These are phyloP conservation scores for Arge pagana DNA, from an alignment of 2,888 invertebrate species.

Conservation along the genomic window DNA sequence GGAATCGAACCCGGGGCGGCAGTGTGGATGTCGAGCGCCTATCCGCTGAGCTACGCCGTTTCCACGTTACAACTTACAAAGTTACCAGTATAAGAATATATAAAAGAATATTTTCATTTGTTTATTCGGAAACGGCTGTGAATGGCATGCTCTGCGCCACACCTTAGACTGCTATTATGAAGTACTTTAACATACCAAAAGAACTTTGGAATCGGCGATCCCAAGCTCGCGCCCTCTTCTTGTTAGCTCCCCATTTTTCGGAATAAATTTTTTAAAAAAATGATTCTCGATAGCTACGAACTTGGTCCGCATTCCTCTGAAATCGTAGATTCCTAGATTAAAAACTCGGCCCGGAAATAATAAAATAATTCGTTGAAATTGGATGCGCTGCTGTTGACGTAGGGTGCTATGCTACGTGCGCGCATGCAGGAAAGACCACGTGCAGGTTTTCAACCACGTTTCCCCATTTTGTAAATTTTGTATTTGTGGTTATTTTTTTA, in stretches of 20 bases:
- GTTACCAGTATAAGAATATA: too few species aligned
- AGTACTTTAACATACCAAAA: too few species aligned
- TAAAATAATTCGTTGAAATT: conserved; percentile 1
- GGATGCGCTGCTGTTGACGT: conserved; percentile 3
- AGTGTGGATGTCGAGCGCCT: too few species aligned
- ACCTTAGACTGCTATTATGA: too few species aligned
- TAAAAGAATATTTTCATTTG: too few species aligned
- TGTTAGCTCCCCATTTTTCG: not conserved
- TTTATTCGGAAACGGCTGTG: too few species aligned
- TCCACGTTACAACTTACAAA: too few species aligned
- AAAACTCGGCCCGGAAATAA: not conserved
- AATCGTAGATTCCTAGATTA: not conserved
- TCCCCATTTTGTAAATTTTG: not conserved
- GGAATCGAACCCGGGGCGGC: too few species aligned
- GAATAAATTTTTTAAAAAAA: not conserved
- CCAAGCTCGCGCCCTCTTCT: too few species aligned
- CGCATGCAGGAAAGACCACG: conserved; percentile 10
- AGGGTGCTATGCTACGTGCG: not conserved
- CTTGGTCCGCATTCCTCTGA: not conserved
- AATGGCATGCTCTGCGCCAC: too few species aligned
- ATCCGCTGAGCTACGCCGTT: too few species aligned
- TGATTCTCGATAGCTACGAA: not conserved
- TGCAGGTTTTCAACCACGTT: conserved; percentile 9
- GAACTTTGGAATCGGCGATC: too few species aligned
- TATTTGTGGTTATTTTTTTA: not conserved